Evolutionary conservation across 2,888 invertebrate species (phyloP).

Genomic region (Pogonocherus hispidulus): DNA sequence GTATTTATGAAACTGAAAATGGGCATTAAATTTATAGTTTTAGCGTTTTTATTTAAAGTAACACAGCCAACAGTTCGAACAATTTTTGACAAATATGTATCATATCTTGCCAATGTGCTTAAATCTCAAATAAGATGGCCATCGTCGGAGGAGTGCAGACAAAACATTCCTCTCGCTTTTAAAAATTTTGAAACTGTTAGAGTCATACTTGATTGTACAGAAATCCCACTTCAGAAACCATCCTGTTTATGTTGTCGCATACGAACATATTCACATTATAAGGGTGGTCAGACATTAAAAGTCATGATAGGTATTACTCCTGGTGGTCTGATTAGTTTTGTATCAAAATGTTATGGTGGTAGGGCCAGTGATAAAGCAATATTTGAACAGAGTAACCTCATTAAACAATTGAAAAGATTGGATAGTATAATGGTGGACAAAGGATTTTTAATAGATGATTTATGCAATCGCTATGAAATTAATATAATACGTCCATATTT

Average conservation of each 20-base stretch:
- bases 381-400: not conserved
- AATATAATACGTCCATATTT: too few relatives aligned
- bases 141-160: not conserved
- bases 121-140: not conserved
- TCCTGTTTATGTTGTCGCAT: too few relatives aligned
- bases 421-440: too few relatives aligned
- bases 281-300: too few relatives aligned
- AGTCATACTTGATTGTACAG: not conserved
- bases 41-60: constrained; percentile 1
- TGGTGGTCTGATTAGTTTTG: not conserved
- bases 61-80: not conserved
- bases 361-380: not conserved
- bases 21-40: constrained; percentile 5
- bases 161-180: not conserved
- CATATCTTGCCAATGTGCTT: too few relatives aligned
- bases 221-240: constrained; percentile 2
- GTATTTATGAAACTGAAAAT: constrained; percentile 9
- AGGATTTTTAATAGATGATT: too few relatives aligned
- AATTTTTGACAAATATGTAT: too few relatives aligned
- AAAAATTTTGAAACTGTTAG: not conserved
- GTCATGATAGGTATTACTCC: too few relatives aligned
- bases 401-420: too few relatives aligned
- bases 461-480: too few relatives aligned
- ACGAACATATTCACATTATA: too few relatives aligned
- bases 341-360: not conserved